Base-by-base conservation (phyloP, 1,140 invertebrate genomes). In the Caenorhabditis remanei region DNA sequence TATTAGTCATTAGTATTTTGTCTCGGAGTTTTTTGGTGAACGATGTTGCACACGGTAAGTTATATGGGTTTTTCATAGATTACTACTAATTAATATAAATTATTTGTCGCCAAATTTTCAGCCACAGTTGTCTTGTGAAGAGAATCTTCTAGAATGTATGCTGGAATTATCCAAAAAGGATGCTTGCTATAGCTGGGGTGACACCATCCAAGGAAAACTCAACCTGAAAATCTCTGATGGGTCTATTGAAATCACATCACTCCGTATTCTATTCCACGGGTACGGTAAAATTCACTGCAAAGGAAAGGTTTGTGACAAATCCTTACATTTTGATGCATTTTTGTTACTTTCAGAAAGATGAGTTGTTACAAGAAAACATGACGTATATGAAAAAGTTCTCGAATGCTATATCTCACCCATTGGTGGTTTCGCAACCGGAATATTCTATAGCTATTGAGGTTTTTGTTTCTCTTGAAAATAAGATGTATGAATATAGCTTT, bases 381-480 rank as follows among this genome's bases (percentile, higher is more conserved):
- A 58, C 67, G 21, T 85, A 85, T 24, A 50, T 85, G 46, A 85
- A 85, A 79, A 85, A 85, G n/a, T 65, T 53, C 41, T 85, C 63
- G 24, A 85, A 79, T 50, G 71, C 11, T 5, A 50, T 79, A 19
- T 79, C 71, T 13, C 71, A 79, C 7, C 71, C 71, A 1, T 3
- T 79, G 0, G 7, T 79, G 9, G 46, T 79, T 50, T 79, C 71
- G 5, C 71, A 79, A 24, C 71, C 16, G n/a, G 71, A 79, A 24
- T 50, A 79, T 79, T 79, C n/a, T 11, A 79, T 79, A 21, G 32
- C 67, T 7, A 55, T 85, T 56, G 85, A 85, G 24, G 67, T 48
- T 32, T 16, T 41, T 41, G 8, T 55, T 9, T 50, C 53, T 58
- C 8, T 67, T 1, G 61, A 43, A 40, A 58, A 75, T 56, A 53